phyloP scores from a whole-genome alignment of 2,797 vertebrate species.

The Gallirallus australis region DNA sequence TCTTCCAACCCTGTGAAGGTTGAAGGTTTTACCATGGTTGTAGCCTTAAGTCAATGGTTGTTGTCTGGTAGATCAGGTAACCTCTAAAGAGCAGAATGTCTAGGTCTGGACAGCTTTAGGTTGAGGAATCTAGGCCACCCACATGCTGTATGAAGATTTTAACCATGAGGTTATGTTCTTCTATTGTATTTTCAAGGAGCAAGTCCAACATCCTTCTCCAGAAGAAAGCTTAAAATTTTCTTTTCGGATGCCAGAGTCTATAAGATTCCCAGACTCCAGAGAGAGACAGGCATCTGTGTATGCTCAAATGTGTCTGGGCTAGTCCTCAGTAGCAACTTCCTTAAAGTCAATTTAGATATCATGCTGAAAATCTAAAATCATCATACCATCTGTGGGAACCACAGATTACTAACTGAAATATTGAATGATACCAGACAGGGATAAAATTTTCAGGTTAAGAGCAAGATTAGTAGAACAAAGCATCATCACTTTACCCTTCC shows the following conservation, averaged over 20 bases:
- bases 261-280: background rate
- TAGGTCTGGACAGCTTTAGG: background rate
- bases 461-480: background rate
- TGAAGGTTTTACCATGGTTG: background rate
- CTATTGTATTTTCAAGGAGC: background rate
- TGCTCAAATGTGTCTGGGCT: background rate
- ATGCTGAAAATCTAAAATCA: background rate
- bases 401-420: background rate
- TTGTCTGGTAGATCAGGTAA: background rate
- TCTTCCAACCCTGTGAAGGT: background rate
- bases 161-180: background rate
- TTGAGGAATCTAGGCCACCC: background rate
- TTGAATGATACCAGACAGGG: background rate
- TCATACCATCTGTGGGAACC: background rate
- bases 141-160: background rate
- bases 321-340: background rate
- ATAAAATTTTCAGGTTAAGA: background rate
- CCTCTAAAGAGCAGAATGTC: background rate
- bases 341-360: background rate
- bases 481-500: background rate
- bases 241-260: background rate
- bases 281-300: background rate
- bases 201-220: background rate
- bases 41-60: fast-evolving
- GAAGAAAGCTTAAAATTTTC: background rate